Percentiles rank a stretch among this genome's conserved stretches.
phyloP scores from a whole-genome alignment of 2,888 invertebrate genomes.

The Serripes groenlandicus region DNA sequence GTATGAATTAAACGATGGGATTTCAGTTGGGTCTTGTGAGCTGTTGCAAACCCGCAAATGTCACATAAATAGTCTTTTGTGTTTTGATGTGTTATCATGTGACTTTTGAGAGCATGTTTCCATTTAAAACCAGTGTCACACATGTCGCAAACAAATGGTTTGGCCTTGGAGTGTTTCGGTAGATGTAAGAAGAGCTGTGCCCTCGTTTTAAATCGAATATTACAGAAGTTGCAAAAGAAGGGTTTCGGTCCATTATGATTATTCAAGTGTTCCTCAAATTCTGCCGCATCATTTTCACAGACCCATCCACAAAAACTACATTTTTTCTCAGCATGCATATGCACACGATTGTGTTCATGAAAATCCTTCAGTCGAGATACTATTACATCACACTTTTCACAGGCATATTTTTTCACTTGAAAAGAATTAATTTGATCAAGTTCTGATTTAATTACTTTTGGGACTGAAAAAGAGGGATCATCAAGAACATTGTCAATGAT shows the following conservation, averaged over 20 bases:
- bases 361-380: constrained; percentile 73
- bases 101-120: constrained; percentile 88
- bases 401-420: constrained; percentile 60
- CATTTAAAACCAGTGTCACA: constrained; percentile 89
- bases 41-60: constrained; percentile 89
- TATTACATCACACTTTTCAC: constrained; percentile 75
- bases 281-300: constrained; percentile 76
- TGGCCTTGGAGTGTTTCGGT: constrained; percentile 88
- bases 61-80: constrained; percentile 89
- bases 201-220: constrained; percentile 87
- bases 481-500: neutral
- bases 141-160: constrained; percentile 88
- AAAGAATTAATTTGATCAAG: neutral
- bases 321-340: constrained; percentile 78
- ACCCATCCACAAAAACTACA: constrained; percentile 86
- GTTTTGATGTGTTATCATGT: constrained; percentile 87
- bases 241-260: constrained; percentile 87
- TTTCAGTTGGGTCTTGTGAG: constrained; percentile 88
- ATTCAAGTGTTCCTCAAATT: constrained; percentile 85
- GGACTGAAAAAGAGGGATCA: neutral
- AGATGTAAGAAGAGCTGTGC: constrained; percentile 87
- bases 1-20: constrained; percentile 88
- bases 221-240: constrained; percentile 88
- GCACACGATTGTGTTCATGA: constrained; percentile 74
- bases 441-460: neutral